A percentile compares a stretch with the other conserved stretches of the same genome.
These are phyloP conservation scores for Drosophila flavopinicola DNA, from an alignment of 2,888 invertebrate genomes.

Conservation along the genomic window DNA sequence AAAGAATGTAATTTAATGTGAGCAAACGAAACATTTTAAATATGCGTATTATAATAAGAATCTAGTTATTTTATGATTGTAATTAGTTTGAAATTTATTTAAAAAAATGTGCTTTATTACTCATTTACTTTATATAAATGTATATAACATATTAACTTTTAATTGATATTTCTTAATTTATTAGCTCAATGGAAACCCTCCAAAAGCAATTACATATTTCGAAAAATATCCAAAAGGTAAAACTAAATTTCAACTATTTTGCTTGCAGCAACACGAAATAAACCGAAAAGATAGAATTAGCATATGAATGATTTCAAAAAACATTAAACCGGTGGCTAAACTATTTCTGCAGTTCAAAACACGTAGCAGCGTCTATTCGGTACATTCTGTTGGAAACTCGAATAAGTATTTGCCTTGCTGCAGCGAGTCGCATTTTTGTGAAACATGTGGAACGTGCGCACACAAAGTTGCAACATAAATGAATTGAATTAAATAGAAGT, in stretches of 20 bases:
- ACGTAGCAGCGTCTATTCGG: slow-evolving; percentile 13
- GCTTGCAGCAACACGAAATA: slow-evolving; percentile 1
- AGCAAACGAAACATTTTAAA: no score
- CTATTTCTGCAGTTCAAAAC: slow-evolving; percentile 1
- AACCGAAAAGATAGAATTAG: slow-evolving; percentile 25
- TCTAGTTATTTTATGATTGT: no score
- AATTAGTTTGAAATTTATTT: no score
- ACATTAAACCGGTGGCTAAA: not conserved
- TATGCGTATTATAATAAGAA: no score
- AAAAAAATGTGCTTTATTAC: no score
- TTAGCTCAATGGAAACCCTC: no score
- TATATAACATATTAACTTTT: no score
- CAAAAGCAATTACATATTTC: not conserved
- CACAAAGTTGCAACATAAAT: slow-evolving; percentile 18
- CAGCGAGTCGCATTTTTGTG: not conserved
- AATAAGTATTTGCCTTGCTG: not conserved
- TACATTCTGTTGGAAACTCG: slow-evolving; percentile 4
- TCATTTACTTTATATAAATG: no score
- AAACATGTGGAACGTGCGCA: slow-evolving; percentile 17
- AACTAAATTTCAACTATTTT: slow-evolving; percentile 1
- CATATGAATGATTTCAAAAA: slow-evolving; percentile 10
- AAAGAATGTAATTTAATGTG: not conserved
- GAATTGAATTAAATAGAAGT: slow-evolving; percentile 22
- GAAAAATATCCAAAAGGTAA: not conserved
- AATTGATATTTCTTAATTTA: no score